phyloP scores from a whole-genome alignment of 1,140 invertebrate genomes.

The Protaetia brevitarsis region DNA sequence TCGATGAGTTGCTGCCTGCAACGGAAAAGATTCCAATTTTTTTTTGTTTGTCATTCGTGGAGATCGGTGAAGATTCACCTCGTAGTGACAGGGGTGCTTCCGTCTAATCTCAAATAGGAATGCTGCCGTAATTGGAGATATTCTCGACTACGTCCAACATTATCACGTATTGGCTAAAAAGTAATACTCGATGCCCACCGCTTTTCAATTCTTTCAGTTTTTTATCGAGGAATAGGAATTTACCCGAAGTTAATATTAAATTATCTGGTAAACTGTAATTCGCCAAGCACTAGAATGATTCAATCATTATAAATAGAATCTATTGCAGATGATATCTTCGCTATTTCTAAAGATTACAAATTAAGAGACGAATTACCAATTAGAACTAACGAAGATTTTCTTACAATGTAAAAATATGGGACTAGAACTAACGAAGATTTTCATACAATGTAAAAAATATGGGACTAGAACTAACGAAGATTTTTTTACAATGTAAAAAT shows the following conservation, averaged over 20 bases:
- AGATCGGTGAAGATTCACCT: constrained; percentile 51
- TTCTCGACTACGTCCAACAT: constrained; percentile 85
- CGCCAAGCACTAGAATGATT: constrained; percentile 40
- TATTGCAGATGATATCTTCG: too few species aligned
- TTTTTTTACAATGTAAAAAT: too few species aligned
- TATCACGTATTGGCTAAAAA: constrained; percentile 95
- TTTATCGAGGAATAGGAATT: constrained; percentile 78
- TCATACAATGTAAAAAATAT: too few species aligned
- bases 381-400: too few species aligned
- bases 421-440: too few species aligned
- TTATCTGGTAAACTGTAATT: constrained; percentile 61
- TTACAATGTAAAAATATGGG: too few species aligned
- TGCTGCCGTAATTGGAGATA: constrained; percentile 72
- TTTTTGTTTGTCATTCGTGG: not conserved
- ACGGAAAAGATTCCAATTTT: not conserved
- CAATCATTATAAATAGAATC: constrained; percentile 3
- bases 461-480: too few species aligned
- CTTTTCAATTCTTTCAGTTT: constrained; percentile 70
- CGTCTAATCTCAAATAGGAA: constrained; percentile 79
- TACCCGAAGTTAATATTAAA: constrained; percentile 75
- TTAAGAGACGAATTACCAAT: too few species aligned
- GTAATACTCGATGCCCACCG: constrained; percentile 74
- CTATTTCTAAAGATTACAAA: too few species aligned
- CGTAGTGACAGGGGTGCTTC: constrained; percentile 74
- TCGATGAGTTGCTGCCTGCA: constrained; percentile 76